Percentiles rank a stretch among this genome's conserved stretches.
phyloP scores from a whole-genome alignment of 2,797 vertebrate species.

The Craterocephalus amniculus region DNA sequence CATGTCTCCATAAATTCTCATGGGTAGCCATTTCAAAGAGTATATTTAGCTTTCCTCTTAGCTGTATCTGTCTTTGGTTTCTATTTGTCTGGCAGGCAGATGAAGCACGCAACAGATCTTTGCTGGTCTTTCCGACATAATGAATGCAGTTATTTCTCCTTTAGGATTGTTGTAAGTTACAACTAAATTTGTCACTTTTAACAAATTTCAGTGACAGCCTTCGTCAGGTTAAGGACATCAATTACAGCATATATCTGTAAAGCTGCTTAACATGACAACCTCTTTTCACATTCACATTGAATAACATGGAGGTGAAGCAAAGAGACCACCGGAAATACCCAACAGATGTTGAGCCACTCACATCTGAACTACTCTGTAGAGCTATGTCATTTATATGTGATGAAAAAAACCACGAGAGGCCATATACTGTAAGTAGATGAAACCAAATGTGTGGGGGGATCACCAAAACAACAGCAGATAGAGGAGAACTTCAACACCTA shows the following conservation, averaged over 20 bases:
- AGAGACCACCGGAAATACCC: constrained; percentile 46
- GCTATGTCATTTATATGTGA: not conserved
- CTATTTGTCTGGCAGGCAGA: constrained; percentile 34
- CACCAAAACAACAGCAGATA: constrained; percentile 11
- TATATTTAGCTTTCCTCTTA: not conserved
- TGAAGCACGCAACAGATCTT: constrained; percentile 4
- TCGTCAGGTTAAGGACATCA: constrained; percentile 1
- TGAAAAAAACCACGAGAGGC: constrained; percentile 26
- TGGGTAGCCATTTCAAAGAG: constrained; percentile 4
- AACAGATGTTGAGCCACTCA: constrained; percentile 53
- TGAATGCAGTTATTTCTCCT: not conserved
- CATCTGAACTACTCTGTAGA: constrained; percentile 41
- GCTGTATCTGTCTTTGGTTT: constrained; percentile 32
- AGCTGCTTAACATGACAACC: constrained; percentile 15
- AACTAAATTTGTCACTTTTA: not conserved
- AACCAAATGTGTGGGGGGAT: constrained; percentile 16
- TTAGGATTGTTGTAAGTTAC: not conserved
- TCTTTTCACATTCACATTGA: constrained; percentile 11
- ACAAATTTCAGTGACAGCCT: not conserved
- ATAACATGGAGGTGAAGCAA: constrained; percentile 20
- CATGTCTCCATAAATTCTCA: not conserved
- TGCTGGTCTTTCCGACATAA: not conserved
- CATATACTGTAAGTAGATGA: constrained; percentile 17
- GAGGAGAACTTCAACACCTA: constrained; percentile 17
- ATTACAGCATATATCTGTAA: not conserved